phyloP scores from a whole-genome alignment of 2,888 invertebrate species.

The Ophion ellenae region DNA sequence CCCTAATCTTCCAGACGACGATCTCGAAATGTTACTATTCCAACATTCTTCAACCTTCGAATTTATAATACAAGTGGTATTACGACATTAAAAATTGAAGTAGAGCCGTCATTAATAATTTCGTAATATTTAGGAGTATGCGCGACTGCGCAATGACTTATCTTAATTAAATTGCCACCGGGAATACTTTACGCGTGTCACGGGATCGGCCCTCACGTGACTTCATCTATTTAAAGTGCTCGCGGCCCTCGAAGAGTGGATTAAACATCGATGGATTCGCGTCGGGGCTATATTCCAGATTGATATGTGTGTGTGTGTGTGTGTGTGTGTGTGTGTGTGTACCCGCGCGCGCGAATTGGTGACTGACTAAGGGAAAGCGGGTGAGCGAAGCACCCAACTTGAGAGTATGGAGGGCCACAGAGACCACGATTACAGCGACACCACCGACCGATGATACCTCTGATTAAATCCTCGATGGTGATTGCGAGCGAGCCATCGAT shows the following conservation, averaged over 20 bases:
- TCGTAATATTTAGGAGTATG: conserved; percentile 5
- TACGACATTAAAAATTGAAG: not conserved
- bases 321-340: conserved; percentile 3
- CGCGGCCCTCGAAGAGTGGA: conserved; percentile 38
- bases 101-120: conserved; percentile 15
- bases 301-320: not conserved
- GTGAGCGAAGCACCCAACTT: conserved; percentile 45
- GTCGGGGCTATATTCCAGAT: conserved; percentile 25
- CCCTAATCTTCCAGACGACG: not conserved
- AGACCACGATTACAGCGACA: conserved; percentile 61
- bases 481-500: conserved; percentile 61
- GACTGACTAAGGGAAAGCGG: conserved; percentile 22
- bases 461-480: conserved; percentile 66
- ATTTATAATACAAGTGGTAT: not conserved
- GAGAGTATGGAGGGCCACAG: conserved; percentile 54
- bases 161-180: conserved; percentile 44
- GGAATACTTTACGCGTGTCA: conserved; percentile 33
- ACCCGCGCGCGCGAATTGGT: conserved; percentile 11
- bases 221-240: conserved; percentile 62
- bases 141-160: not conserved
- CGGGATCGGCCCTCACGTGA: conserved; percentile 35
- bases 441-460: conserved; percentile 59
- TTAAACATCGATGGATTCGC: conserved; percentile 48
- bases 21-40: not conserved
- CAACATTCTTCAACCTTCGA: not conserved